Evolutionary conservation across 2,113 vertebrate genomes (phyloP), one percentile per base, ranked within the genome.

Genomic region (Poicephalus gulielmi): DNA sequence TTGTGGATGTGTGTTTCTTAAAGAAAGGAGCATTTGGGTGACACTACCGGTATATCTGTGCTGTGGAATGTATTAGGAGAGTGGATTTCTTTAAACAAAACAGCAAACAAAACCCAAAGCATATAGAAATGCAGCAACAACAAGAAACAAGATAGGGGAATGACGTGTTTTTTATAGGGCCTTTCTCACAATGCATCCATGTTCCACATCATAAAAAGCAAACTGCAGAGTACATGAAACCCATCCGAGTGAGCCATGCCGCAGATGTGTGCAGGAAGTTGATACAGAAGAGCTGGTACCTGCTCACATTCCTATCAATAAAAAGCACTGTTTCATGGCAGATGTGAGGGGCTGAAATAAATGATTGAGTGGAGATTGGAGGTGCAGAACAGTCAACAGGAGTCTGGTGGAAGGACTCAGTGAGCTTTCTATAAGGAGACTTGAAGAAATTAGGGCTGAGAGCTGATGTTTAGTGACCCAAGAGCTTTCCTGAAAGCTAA

Each of bases 211-310:
- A 66, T 19, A 60, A 41, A 83, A 57, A 46, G 22, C 31, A 53
- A 66, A 49, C 11, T 49, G 13, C 8, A 63, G 43, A 63, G 41
- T 52, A 39, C 31, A 13, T 0, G 1, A 64, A 68, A 50, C 9
- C 6, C 2, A 0, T 31, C 5, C 63, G 67, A 41, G 22, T 1
- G 4, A 78, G 37, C 77, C 6, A 3, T n/a, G 33, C 23, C 59
- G 17, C 55, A 27, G 9, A 7, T 14, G 22, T 39, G 31, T 28
- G 16, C 14, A 67, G 22, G 33, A 41, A 62, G 6, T 1, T 68
- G 17, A 25, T 55, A 46, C 10, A 77, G 1, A 8, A 57, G 13
- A 50, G 18, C 47, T 75, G 35, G 55, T 52, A 52, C 11, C 31
- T 1, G 1, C 17, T 60, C n/a, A 33, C 1, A 0, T 74, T 63